Base-by-base conservation (phyloP, 2,797 vertebrate species). In the Enteromius mattozi region DNA sequence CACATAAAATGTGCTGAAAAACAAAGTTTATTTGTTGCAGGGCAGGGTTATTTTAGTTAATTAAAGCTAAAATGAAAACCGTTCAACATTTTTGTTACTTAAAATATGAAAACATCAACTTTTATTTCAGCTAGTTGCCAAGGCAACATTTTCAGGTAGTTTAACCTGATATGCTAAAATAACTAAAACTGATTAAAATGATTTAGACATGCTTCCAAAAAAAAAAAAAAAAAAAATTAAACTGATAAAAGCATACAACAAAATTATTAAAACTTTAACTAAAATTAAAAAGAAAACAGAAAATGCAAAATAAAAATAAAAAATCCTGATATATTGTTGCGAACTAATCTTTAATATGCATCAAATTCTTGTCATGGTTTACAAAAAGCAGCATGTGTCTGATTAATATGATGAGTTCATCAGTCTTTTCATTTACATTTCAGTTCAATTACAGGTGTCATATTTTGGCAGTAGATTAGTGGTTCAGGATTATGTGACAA, bases 341-440 rank as follows among this genome's bases (percentile, higher is more conserved):
- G 19, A 80, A 17, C 14, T 56, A 37, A 80, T 70, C 4, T 35
- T 40, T 40, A 27, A 2, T n/a, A 14, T 40, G 27, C 35, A 70
- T 69, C 42, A 16, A 80, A 37, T 54, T 54, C 9, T 27, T 3
- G 63, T 80, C 30, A 80, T 12, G 30, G 61, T 14, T 79, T 40
- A 49, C 12, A 21, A 66, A 69, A 69, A 27, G 33, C 78, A 54
- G 47, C 65, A 80, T 54, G 24, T 80, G 47, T n/a, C 47, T 80
- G 17, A 70, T 80, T 54, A 54, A 69, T 70, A 70, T 56, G 65
- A 80, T 56, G 47, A 54, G 21, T 54, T 68, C 7, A 80, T 42
- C n/a, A 69, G n/a, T 69, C 16, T 40, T 80, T 56, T 51, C 49
- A 51, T 51, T 51, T 2, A 51, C 49, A 2, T 51, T 6, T 49